Conservation (phyloP, 2,888 invertebrate species). For the Pammene fasciana region DNA sequence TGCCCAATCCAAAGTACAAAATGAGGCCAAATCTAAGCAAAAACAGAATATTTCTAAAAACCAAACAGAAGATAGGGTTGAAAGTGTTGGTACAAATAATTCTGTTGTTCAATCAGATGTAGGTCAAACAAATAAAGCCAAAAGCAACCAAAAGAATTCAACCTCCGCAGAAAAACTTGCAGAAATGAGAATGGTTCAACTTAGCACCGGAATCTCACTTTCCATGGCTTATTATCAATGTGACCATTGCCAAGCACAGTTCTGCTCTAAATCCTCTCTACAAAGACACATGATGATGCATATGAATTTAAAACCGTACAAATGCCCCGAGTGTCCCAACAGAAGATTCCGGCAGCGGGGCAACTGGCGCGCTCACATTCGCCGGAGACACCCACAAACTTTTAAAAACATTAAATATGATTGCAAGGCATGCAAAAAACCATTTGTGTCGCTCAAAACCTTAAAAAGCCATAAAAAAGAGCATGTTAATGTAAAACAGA, state of each 20-base stretch:
- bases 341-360: slow-evolving; percentile 85
- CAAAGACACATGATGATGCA: slow-evolving; percentile 87
- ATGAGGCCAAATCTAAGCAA: not conserved
- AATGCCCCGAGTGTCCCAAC: slow-evolving; percentile 84
- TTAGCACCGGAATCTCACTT: slow-evolving; percentile 57
- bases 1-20: not conserved
- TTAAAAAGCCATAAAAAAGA: slow-evolving; percentile 88
- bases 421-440: slow-evolving; percentile 89
- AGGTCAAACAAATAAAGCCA: not conserved
- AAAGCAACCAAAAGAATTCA: not conserved
- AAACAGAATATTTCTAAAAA: not conserved
- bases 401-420: slow-evolving; percentile 78
- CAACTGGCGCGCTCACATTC: slow-evolving; percentile 86
- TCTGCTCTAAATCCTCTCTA: slow-evolving; percentile 85
- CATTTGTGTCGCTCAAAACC: slow-evolving; percentile 90
- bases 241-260: slow-evolving; percentile 85
- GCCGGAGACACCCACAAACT: slow-evolving; percentile 79
- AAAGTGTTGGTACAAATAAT: not conserved
- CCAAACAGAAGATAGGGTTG: not conserved
- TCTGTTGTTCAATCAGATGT: too few species aligned
- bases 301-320: slow-evolving; percentile 85
- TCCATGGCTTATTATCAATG: slow-evolving; percentile 69
- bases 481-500: slow-evolving; percentile 84
- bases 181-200: slow-evolving; percentile 29
- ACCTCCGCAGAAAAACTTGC: slow-evolving; percentile 5